phyloP scores from a whole-genome alignment of 2,888 invertebrate genomes.

The Zhuqinia jingwanae region DNA sequence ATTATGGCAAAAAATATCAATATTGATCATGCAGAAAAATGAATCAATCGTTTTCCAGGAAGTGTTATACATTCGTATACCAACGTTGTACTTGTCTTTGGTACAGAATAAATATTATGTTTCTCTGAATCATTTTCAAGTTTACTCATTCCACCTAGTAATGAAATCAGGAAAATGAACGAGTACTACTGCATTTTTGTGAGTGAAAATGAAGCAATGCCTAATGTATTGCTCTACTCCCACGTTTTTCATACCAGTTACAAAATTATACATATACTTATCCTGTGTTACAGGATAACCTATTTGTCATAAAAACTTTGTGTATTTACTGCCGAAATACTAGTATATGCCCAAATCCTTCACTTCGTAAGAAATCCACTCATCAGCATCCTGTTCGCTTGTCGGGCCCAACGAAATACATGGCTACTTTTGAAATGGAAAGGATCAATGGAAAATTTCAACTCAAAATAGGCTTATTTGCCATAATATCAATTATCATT shows the following conservation, averaged over 20 bases:
- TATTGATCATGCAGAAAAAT: too few relatives aligned
- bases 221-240: background rate
- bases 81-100: too few relatives aligned
- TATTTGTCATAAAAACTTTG: background rate
- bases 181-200: background rate
- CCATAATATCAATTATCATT: background rate
- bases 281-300: background rate
- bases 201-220: background rate
- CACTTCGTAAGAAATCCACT: too few relatives aligned
- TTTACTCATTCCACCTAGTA: background rate
- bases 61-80: too few relatives aligned
- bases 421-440: constrained; percentile 2
- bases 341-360: background rate
- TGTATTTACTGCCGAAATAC: background rate
- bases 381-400: background rate
- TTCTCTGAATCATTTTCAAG: too few relatives aligned
- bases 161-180: background rate
- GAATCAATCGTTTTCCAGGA: too few relatives aligned
- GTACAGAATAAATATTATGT: too few relatives aligned
- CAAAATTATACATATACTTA: background rate
- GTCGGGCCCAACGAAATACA: constrained; percentile 15
- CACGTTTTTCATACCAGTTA: too few relatives aligned
- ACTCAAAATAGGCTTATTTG: background rate
- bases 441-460: background rate
- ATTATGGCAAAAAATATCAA: too few relatives aligned